Evolutionary conservation across 2,113 vertebrate genomes (phyloP).

Genomic region (Sterna hirundo): DNA sequence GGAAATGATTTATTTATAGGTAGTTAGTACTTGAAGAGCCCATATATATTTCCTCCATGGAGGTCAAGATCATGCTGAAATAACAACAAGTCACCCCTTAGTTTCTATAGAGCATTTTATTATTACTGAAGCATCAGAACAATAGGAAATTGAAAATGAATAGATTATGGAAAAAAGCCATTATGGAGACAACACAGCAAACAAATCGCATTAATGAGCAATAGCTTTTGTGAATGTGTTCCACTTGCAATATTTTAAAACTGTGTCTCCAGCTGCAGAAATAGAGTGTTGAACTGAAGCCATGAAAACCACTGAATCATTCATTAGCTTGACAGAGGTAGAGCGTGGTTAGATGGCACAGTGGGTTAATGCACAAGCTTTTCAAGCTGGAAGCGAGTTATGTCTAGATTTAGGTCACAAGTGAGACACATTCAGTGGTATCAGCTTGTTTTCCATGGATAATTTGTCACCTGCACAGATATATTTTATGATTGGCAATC

Average conservation of each 20-base stretch:
- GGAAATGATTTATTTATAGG: not conserved
- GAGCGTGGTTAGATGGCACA: not conserved
- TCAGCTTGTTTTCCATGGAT: not conserved
- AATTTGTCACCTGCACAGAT: not conserved
- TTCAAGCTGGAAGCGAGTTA: not conserved
- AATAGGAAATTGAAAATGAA: not conserved
- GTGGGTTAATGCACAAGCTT: not conserved
- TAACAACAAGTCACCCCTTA: not conserved
- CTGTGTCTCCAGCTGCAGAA: not conserved
- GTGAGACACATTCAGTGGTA: not conserved
- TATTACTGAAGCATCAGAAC: not conserved
- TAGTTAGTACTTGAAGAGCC: not conserved
- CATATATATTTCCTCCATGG: not conserved
- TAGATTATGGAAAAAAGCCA: not conserved
- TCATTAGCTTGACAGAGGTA: not conserved
- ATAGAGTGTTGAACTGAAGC: not conserved
- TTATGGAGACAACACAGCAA: not conserved
- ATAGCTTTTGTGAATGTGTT: not conserved
- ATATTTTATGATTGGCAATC: not conserved
- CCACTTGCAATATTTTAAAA: not conserved
- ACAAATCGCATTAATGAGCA: not conserved
- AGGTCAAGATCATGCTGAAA: not conserved
- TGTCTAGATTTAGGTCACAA: slow-evolving; percentile 22
- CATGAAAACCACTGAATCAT: slow-evolving; percentile 24
- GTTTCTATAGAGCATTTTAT: not conserved